phyloP scores from a whole-genome alignment of 2,888 invertebrate genomes.

The Cantharis rustica region DNA sequence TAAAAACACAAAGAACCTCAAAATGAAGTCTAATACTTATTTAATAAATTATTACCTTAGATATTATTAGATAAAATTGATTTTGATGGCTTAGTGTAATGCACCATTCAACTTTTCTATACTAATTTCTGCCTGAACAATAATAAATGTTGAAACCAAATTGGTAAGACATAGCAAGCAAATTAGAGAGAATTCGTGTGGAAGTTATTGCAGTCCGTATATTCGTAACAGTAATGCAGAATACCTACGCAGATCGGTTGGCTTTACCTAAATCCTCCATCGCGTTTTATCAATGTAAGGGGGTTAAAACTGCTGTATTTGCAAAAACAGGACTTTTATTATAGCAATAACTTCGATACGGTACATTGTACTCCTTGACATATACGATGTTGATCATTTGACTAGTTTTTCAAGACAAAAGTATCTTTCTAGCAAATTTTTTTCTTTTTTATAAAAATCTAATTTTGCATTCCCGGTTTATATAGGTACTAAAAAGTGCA shows the following conservation, averaged over 20 bases:
- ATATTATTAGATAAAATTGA: not conserved
- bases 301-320: slow-evolving; percentile 53
- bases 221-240: slow-evolving; percentile 41
- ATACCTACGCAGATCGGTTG: slow-evolving; percentile 43
- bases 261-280: slow-evolving; percentile 49
- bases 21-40: not conserved
- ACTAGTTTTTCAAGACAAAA: not conserved
- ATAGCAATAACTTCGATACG: slow-evolving; percentile 44
- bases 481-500: not conserved
- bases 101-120: slow-evolving; percentile 12
- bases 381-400: not conserved
- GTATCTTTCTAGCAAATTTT: not conserved
- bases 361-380: slow-evolving; percentile 34
- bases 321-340: slow-evolving; percentile 49
- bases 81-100: not conserved
- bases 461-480: not conserved
- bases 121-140: slow-evolving; percentile 50
- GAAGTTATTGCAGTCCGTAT: slow-evolving; percentile 52
- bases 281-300: slow-evolving; percentile 52
- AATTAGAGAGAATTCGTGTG: slow-evolving; percentile 54
- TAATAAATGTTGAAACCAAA: slow-evolving; percentile 47
- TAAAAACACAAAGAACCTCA: not conserved
- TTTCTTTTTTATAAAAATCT: not conserved
- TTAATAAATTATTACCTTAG: not conserved
- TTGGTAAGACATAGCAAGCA: slow-evolving; percentile 50